phyloP scores from a whole-genome alignment of 2,797 vertebrate species.

The Delichon dasypus region DNA sequence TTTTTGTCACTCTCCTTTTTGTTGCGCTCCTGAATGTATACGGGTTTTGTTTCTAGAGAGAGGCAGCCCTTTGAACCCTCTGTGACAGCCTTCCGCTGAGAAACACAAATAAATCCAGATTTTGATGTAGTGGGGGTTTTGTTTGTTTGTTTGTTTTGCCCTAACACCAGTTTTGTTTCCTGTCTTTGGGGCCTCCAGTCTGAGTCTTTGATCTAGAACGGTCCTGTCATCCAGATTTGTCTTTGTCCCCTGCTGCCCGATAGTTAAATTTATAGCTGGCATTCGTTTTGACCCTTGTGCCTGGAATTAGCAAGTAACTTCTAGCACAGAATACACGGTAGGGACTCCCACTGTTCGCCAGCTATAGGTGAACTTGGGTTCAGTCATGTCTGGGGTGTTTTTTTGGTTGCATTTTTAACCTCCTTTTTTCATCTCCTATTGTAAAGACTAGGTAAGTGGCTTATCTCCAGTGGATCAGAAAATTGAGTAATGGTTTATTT shows the following conservation, averaged over 20 bases:
- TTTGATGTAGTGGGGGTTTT: not conserved
- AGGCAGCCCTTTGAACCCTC: not conserved
- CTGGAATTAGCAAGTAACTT: slow-evolving; percentile 25
- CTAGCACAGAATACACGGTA: not conserved
- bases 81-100: not conserved
- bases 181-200: not conserved
- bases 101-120: not conserved
- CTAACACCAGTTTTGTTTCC: not conserved
- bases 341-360: not conserved
- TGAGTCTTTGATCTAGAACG: not conserved
- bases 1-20: not conserved
- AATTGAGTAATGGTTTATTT: slow-evolving; percentile 15
- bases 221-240: slow-evolving; percentile 21
- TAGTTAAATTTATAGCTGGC: slow-evolving; percentile 22
- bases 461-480: slow-evolving; percentile 25
- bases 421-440: not conserved
- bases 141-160: slow-evolving; percentile 6
- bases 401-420: not conserved
- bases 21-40: not conserved
- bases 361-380: not conserved
- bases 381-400: not conserved
- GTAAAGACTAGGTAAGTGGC: not conserved
- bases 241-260: slow-evolving; percentile 23
- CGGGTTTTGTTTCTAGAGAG: not conserved
- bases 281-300: slow-evolving; percentile 36